Base-by-base conservation (phyloP, 2,113 vertebrate genomes). In the Lagopus leucura region DNA sequence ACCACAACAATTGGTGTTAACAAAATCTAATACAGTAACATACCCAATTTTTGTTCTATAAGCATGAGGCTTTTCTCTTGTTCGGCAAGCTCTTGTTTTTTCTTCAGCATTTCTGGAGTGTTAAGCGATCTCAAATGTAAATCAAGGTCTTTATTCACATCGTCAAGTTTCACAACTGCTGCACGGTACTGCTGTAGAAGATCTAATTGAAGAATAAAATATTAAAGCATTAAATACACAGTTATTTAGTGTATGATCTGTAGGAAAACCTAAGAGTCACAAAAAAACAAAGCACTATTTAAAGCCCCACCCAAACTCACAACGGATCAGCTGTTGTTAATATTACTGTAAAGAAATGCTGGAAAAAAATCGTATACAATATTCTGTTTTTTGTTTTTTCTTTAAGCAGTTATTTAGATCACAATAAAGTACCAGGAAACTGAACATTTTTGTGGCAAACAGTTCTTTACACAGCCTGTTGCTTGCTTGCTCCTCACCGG, bases 21-120 rank as follows among this genome's bases (percentile, higher is more conserved):
- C 10, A 82, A 76, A 82, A 72, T 60, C 16, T 15, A 87, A 76
- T 30, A 84, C 47, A 73, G 58, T 54, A 55, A 97, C 88, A 48
- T 97, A 99, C 99, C 97, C 32, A 99, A 97, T 60, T 98, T 96
- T 71, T 94, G 95, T 63, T 99, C 98, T 45, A 99, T 97, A 48
- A 97, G 83, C 71, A 95, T 94, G 84, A 99, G 97, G 84, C 93
- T 96, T n/a, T 83, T 96, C 77, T 97, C 97, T 21, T 98, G 98
- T 48, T 98, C 94, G 3, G 97, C 92, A 74, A 98, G 97, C 78
- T 98, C 98, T 63, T 96, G 64, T 61, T 97, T 86, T 48, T 97
- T 98, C 92, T 94, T 90, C 50, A 85, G 65, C 97, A 98, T 97
- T 52, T 98, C 95, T 47, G 98, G 97, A 60, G 98, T 98, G 7